Conservation (phyloP, 2,797 vertebrate species). For the Champsocephalus esox region DNA sequence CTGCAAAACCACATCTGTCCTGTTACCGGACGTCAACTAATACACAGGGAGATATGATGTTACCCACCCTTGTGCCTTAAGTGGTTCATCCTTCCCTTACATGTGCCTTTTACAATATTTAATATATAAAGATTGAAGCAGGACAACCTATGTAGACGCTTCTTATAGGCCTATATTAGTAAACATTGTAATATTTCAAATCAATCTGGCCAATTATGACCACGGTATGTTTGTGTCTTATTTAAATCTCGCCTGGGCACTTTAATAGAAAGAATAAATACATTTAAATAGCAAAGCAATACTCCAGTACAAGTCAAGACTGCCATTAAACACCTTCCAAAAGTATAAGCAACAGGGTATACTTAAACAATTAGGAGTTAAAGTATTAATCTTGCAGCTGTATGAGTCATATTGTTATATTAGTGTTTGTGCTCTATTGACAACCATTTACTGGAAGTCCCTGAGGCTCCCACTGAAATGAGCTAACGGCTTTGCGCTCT, state of each 20-base stretch:
- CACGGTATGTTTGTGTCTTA: too few relatives aligned
- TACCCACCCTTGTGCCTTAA: not conserved
- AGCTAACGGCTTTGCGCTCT: too few relatives aligned
- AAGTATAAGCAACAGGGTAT: not conserved
- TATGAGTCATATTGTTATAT: too few relatives aligned
- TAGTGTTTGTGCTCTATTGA: too few relatives aligned
- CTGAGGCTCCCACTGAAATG: too few relatives aligned
- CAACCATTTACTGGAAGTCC: too few relatives aligned
- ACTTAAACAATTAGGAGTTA: not conserved
- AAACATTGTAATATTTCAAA: too few relatives aligned
- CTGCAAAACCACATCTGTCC: not conserved
- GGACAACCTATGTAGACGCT: too few relatives aligned
- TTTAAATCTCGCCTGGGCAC: not conserved
- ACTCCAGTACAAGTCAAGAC: not conserved
- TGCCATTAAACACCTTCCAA: not conserved
- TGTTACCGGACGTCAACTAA: not conserved
- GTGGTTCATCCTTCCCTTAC: not conserved
- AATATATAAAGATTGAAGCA: not conserved
- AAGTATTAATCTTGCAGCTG: not conserved
- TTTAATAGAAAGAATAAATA: not conserved
- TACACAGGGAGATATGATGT: not conserved
- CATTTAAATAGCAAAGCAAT: not conserved
- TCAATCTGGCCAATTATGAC: too few relatives aligned
- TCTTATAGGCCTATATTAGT: too few relatives aligned
- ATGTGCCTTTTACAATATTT: not conserved